Evolutionary conservation across 1,140 invertebrate genomes (phyloP), one percentile per base, ranked within the genome.

Genomic region (Meloidogyne exigua): DNA sequence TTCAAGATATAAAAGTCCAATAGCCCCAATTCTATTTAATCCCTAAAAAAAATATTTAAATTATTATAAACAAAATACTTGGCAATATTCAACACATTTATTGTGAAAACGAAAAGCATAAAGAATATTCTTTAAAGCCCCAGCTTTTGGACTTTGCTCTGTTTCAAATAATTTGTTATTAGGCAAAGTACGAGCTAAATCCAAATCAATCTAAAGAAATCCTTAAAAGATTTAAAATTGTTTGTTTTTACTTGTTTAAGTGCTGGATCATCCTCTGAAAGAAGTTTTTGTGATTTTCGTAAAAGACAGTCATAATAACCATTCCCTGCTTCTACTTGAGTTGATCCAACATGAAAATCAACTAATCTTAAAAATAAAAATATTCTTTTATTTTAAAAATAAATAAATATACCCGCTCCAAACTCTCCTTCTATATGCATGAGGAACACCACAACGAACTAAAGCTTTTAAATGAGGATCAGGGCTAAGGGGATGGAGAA

Each of bases 21-120:
- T 89, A 26, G 90, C 90, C 49, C 88, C 90, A 25, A 91, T 79
- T 68, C 90, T 85, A 83, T 91, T 91, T 76, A 91, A 83, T 70
- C 90, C 90, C 89, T 76, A 36, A 39, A 44, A 75, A 57, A 21
- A 76, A 32, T 32, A 32, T 32, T 32, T n/a, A n/a, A n/a, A n/a
- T n/a, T 32, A 39, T 12, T 11, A 23, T 36, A 32, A 70, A 39
- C 39, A 73, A 36, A n/a, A 12, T 76, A 72, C 75, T 78, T 90
- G 82, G 18, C 80, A 81, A 75, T 81, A 81, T 72, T 80, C 80
- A 25, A 81, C 80, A n/a, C 28, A 42, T 63, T 76, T 77, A 78
- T 82, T 82, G 80, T 81, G 80, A 44, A 81, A 81, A 23, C 80
- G 81, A 75, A 76, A 81, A 23, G 80, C 80, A 64, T 81, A 81